Evolutionary conservation across 1,140 invertebrate species (phyloP).

Genomic region (Phortica variegata): DNA sequence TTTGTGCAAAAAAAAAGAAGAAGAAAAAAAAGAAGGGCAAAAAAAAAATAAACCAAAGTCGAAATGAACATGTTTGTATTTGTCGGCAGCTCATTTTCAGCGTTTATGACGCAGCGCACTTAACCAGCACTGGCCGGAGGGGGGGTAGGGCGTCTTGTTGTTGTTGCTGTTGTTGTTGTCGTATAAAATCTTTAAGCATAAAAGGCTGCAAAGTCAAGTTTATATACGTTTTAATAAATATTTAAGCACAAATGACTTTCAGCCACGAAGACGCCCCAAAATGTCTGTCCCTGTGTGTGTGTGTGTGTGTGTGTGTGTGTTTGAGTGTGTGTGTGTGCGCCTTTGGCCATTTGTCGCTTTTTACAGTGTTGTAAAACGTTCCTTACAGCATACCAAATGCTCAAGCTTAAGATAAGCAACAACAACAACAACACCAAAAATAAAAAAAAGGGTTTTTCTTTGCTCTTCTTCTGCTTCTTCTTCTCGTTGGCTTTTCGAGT

Average conservation of each 20-base stretch:
- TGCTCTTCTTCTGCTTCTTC: constrained; percentile 1
- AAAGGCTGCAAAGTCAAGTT: constrained; percentile 48
- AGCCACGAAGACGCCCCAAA: constrained; percentile 9
- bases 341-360: constrained; percentile 54
- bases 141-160: background rate
- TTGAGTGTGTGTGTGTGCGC: constrained; percentile 35
- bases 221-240: constrained; percentile 53
- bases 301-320: constrained; percentile 22
- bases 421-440: constrained; percentile 33
- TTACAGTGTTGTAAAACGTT: constrained; percentile 51
- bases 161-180: background rate
- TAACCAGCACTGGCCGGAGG: constrained; percentile 1
- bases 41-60: no score
- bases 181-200: constrained; percentile 27
- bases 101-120: constrained; percentile 14
- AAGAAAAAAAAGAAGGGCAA: no score
- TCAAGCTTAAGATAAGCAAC: no score
- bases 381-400: no score
- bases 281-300: background rate
- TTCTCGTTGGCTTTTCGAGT: background rate
- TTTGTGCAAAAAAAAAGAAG: no score
- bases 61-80: no score
- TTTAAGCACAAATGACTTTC: constrained; percentile 34
- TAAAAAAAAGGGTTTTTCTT: constrained; percentile 45
- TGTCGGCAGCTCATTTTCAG: no score